Evolutionary conservation across 2,888 invertebrate genomes (phyloP), one percentile per base, ranked within the genome.

Genomic region (Ecliptopera silaceata): DNA sequence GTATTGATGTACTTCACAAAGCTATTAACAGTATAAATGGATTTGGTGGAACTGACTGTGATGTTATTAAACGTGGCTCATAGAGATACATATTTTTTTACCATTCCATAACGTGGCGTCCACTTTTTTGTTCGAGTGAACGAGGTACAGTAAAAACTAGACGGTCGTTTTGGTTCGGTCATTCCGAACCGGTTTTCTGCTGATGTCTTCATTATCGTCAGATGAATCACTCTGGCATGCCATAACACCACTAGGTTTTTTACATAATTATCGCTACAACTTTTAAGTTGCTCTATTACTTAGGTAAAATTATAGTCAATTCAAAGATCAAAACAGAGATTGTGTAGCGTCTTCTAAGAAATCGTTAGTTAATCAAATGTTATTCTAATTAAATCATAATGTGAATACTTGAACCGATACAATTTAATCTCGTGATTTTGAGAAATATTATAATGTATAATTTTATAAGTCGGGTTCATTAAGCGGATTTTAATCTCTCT

Each of bases 121-220:
- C 29, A 31, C 46, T 41, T 59, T 50, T 59, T 54, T 55, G 47
- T 45, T 54, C 31, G 26, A 36, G 32, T 32, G 47, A 59, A 54
- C 46, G 43, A 54, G 50, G 42, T 45, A 46, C 38, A 41, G 50
- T 59, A 56, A 62, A 55, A 62, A 49, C 55, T 45, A 56, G 49
- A 56, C 41, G 55, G 56, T 72, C 71, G 63, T 69, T 59, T 64
- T 67, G 68, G 72, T 67, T 72, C 64, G 68, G 77, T 66, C 71
- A 74, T 68, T 72, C 62, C 69, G 66, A 84, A 88, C 90, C 88
- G 86, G 90, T 88, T 87, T 68, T 56, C 66, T 79, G 80, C 84
- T 82, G 80, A 88, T 88, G 87, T 86, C 88, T 89, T 89, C 85
- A 89, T 89, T 86, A 86, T 78, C 69, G 64, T 48, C 46, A 20